Conservation (phyloP, 2,888 invertebrate genomes). For the Apodemia duryi region DNA sequence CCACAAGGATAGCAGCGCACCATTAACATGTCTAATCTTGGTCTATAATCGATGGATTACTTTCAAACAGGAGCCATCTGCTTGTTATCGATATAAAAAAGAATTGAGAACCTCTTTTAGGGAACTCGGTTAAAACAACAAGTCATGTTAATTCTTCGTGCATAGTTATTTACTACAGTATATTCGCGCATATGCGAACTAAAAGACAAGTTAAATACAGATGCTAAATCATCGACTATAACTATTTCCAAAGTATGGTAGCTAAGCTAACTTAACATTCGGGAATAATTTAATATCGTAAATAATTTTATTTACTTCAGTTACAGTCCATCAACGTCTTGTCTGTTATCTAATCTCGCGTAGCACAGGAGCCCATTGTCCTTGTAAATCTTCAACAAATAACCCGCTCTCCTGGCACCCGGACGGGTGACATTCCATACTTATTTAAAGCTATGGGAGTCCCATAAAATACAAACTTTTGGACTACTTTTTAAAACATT, state of each 20-base stretch:
- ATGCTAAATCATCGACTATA: background rate
- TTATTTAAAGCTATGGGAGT: conserved; percentile 31
- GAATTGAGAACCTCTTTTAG: too few species aligned
- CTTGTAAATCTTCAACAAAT: conserved; percentile 18
- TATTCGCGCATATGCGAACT: too few species aligned
- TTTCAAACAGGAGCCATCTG: too few species aligned
- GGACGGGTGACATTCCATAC: conserved; percentile 35
- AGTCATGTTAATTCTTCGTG: too few species aligned
- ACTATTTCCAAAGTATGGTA: background rate
- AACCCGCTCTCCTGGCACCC: conserved; percentile 22
- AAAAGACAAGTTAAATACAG: too few species aligned
- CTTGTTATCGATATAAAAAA: too few species aligned
- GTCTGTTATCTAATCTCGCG: conserved; percentile 33
- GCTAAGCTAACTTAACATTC: conserved; percentile 3
- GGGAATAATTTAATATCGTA: conserved; percentile 8
- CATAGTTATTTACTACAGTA: too few species aligned
- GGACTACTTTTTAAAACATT: background rate
- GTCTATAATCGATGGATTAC: too few species aligned
- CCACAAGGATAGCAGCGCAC: too few species aligned
- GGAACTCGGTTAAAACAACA: too few species aligned
- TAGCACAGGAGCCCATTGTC: conserved; percentile 33
- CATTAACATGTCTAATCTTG: too few species aligned
- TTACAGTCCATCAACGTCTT: conserved; percentile 25
- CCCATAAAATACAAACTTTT: conserved; percentile 22
- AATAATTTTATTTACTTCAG: conserved; percentile 24